Evolutionary conservation across 2,888 invertebrate species (phyloP).

Genomic region (Neoitamus cyanurus): DNA sequence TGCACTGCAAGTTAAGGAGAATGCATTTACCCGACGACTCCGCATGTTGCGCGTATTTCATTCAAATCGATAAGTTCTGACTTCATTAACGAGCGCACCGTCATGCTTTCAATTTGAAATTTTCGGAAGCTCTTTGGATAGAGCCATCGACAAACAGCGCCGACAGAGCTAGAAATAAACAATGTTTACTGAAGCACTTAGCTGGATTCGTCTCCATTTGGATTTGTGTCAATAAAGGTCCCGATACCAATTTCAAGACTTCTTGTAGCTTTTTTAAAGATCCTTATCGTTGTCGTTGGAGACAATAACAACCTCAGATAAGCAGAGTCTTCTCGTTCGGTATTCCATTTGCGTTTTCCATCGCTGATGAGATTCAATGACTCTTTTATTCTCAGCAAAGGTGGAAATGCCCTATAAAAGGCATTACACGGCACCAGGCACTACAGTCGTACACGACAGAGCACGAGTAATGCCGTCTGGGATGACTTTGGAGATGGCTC

Average conservation of each 20-base stretch:
- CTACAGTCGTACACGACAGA: background rate
- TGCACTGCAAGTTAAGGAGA: background rate
- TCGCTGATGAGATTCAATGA: slow-evolving; percentile 34
- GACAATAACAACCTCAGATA: slow-evolving; percentile 32
- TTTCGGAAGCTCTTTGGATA: background rate
- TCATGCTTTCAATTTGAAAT: background rate
- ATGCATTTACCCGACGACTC: background rate
- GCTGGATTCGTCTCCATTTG: background rate
- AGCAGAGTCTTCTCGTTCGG: slow-evolving; percentile 13
- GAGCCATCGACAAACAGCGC: background rate
- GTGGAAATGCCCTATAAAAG: slow-evolving; percentile 35
- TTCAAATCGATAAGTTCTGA: background rate
- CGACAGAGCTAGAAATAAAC: background rate
- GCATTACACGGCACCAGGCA: background rate
- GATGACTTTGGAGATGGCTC: background rate
- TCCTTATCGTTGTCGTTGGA: slow-evolving; percentile 28
- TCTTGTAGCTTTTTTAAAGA: slow-evolving; percentile 18
- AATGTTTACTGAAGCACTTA: background rate
- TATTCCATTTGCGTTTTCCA: slow-evolving; percentile 42
- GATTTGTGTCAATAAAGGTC: slow-evolving; percentile 15
- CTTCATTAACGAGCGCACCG: background rate
- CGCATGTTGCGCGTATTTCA: background rate
- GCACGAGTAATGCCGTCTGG: background rate
- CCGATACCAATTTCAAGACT: slow-evolving; percentile 23
- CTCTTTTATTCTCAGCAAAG: slow-evolving; percentile 32